Conservation (phyloP, 1,140 invertebrate species). For the Drosophila jambulina region DNA sequence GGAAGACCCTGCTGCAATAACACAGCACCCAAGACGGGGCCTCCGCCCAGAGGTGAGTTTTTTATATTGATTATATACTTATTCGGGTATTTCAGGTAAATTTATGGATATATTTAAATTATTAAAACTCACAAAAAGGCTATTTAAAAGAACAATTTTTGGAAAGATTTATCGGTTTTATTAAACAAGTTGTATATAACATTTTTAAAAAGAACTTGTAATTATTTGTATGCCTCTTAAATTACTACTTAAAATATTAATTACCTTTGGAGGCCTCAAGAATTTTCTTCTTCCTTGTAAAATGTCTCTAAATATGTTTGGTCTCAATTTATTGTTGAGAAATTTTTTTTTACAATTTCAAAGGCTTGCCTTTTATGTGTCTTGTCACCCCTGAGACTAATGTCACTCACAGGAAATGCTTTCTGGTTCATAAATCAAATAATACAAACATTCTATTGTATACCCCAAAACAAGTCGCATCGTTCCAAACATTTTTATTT, state of each 20-base stretch:
- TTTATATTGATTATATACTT: neutral
- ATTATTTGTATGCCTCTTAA: neutral
- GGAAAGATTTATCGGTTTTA: neutral
- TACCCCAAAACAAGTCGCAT: neutral
- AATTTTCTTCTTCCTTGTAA: neutral
- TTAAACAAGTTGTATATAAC: neutral
- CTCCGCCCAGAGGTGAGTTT: conserved; percentile 77
- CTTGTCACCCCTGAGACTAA: neutral
- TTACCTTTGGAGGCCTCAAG: neutral
- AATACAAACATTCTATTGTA: neutral
- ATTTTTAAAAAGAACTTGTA: too few relatives aligned
- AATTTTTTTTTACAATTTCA: neutral
- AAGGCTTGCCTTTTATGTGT: neutral
- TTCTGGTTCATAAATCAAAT: neutral
- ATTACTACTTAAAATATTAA: neutral
- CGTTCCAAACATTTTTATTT: too few relatives aligned
- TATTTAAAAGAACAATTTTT: neutral
- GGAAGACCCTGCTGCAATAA: conserved; percentile 74
- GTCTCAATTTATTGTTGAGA: neutral
- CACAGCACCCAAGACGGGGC: conserved; percentile 71
- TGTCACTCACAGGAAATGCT: neutral
- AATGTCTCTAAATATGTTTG: neutral
- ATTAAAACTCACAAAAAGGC: neutral
- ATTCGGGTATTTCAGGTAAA: neutral
- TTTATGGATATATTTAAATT: neutral